Evolutionary conservation across 2,888 invertebrate species (phyloP).

Genomic region (Rotaria magnacalcarata): DNA sequence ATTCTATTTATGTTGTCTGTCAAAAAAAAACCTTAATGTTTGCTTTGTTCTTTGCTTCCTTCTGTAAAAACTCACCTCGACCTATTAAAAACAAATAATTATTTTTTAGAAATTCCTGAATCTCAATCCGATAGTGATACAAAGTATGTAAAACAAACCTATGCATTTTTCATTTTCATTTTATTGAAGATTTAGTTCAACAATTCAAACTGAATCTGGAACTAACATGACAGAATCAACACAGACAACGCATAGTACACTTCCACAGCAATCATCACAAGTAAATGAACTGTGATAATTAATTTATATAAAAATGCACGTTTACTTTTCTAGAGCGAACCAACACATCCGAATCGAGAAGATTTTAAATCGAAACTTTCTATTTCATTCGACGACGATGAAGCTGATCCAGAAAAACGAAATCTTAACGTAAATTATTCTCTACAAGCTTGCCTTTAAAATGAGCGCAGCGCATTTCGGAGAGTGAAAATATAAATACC

Average conservation of each 20-base stretch:
- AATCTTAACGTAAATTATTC: background rate
- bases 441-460: no score
- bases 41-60: background rate
- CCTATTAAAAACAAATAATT: background rate
- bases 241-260: background rate
- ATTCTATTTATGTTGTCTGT: background rate
- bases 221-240: background rate
- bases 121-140: constrained; percentile 31
- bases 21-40: background rate
- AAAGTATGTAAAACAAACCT: background rate
- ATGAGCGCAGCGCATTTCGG: no score
- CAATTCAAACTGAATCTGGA: background rate
- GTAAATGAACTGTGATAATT: background rate
- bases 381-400: constrained; percentile 30
- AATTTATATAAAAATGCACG: no score
- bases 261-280: background rate
- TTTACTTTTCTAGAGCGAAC: background rate
- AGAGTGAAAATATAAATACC: no score
- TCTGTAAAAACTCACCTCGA: no score
- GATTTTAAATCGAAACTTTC: background rate
- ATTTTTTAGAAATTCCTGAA: background rate
- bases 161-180: background rate
- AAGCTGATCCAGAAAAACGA: constrained; percentile 8
- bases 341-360: background rate
- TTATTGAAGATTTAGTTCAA: background rate